Evolutionary conservation across 2,797 vertebrate species (phyloP), one percentile per base, ranked within the genome.

Genomic region (Sebastes itinus): DNA sequence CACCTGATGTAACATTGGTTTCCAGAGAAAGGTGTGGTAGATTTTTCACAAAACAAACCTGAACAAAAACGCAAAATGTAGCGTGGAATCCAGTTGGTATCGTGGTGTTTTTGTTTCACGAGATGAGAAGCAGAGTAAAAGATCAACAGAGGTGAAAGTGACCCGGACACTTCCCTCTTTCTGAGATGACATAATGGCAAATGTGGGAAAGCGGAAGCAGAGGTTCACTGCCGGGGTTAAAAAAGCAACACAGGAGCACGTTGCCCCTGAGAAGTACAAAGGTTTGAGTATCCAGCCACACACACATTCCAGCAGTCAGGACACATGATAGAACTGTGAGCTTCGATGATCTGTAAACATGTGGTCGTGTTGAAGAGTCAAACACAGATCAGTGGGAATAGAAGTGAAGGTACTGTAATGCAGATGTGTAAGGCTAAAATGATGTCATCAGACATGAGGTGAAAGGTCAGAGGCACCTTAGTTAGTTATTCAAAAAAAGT

Each of bases 151-250:
- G 33, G 62, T 52, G 79, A 88, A 78, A 71, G 74, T 86, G 83
- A 88, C 80, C 82, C 16, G 12, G 61, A 49, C 76, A n/a, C 78
- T 60, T 81, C 55, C 65, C 35, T 64, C 9, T 78, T 38, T 77
- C 60, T 25, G 52, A 83, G 70, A 80, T 87, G 83, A 91, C 77
- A 84, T 75, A 86, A 71, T 75, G 54, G 81, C 70, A 83, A 70
- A 83, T 78, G 75, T 80, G 73, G 73, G 82, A 82, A 46, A 85
- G 70, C 20, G 83, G 90, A 92, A 89, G 71, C 55, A 64, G 55
- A 46, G 59, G 66, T 83, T 79, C 6, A 2, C 65, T 72, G 28
- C 9, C 4, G 14, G 61, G 88, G 88, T 90, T 88, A 85, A 72
- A 74, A 88, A 84, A 86, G 85, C 85, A 85, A 63, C 30, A 60